Base-by-base conservation (phyloP, 2,113 vertebrate genomes). In the Scopus umbretta region DNA sequence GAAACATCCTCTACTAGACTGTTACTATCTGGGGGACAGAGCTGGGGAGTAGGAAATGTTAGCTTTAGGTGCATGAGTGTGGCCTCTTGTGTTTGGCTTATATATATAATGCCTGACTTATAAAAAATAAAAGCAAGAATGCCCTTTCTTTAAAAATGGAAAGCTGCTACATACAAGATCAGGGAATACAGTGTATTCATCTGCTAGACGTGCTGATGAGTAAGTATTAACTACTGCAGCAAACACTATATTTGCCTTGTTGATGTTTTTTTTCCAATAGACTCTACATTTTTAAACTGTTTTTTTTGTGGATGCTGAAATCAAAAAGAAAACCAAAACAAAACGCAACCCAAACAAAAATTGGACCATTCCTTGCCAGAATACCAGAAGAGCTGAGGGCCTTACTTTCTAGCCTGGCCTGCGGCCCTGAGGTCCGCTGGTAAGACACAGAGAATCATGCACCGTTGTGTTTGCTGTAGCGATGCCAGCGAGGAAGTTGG, bases 381-480 rank as follows among this genome's bases (percentile, higher is more conserved):
- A 58, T 6, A 10, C 3, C 15, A 20, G 22, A 47, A 8, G 4
- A 34, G 17, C 11, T 17, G 47, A 47, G 26, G 38, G 29, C 34
- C 9, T 68, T 5, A 10, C 42, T 16, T 40, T n/a, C 34, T 12
- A 47, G 61, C 29, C 25, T 70, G 61, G 40, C 8, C 32, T 29
- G 11, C 42, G 40, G 11, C 18, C 9, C 25, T 20, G 36, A 7
- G 30, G 13, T 72, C 58, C 6, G 0, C 36, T 36, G 38, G 16
- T 45, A 16, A 34, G 26, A 40, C 19, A 1, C 0, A 14, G 6
- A 42, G 42, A 14, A 43, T 43, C 42, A 0, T 7, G 19, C 9
- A 26, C 9, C 1, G 0, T 10, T 59, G 8, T 12, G 17, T 68
- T 67, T 38, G 50, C 42, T 85, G 29, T 7, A 22, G 29, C 10